Evolutionary conservation across 2,113 vertebrate species (phyloP).

Genomic region (Python bivittatus): DNA sequence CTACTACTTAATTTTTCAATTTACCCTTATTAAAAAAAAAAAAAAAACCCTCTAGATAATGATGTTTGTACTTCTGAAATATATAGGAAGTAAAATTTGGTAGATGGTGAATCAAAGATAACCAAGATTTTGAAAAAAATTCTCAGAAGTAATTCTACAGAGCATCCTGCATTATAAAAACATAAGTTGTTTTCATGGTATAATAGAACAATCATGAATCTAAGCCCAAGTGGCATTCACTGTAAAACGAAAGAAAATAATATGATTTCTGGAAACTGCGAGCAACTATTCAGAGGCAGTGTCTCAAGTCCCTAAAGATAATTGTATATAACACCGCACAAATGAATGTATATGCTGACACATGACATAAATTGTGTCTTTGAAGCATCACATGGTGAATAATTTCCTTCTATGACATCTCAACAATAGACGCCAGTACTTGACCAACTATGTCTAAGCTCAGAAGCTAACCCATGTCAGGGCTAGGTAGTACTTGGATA

Average conservation of each 20-base stretch:
- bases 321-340: too few species aligned
- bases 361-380: not conserved
- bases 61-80: not conserved
- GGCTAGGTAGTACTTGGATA: not conserved
- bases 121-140: not conserved
- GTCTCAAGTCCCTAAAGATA: not conserved
- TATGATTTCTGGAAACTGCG: not conserved
- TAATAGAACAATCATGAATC: not conserved
- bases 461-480: not conserved
- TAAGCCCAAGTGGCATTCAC: not conserved
- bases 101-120: not conserved
- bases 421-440: not conserved
- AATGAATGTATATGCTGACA: not conserved
- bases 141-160: not conserved
- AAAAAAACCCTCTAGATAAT: not conserved
- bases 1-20: not conserved
- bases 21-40: not conserved
- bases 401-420: not conserved
- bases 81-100: not conserved
- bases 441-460: not conserved
- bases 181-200: not conserved
- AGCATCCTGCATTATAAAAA: not conserved
- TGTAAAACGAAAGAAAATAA: not conserved
- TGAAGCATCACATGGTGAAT: not conserved
- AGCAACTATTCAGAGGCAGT: not conserved